These are phyloP conservation scores for Spisula subtruncata DNA, from an alignment of 2,888 invertebrate species.

Conservation along the genomic window DNA sequence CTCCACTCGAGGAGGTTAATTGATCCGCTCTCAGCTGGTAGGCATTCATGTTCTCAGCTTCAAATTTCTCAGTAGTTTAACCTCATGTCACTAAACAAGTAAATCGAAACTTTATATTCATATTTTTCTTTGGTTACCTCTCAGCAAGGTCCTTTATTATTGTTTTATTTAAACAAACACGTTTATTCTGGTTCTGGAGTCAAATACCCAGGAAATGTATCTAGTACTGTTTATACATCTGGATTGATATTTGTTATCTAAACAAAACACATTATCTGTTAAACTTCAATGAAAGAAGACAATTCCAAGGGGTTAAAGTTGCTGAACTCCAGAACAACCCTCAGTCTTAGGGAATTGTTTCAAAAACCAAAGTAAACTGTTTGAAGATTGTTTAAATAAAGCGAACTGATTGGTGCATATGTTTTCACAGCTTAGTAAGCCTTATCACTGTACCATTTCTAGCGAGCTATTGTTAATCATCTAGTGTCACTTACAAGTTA, in stretches of 20 bases:
- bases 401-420: too few relatives aligned
- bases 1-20: constrained; percentile 28
- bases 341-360: too few relatives aligned
- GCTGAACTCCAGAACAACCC: too few relatives aligned
- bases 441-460: too few relatives aligned
- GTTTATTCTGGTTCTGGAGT: background rate
- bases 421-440: too few relatives aligned
- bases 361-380: too few relatives aligned
- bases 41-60: background rate
- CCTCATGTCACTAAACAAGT: constrained; percentile 3
- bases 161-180: background rate
- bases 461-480: too few relatives aligned
- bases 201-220: background rate
- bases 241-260: background rate
- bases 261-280: too few relatives aligned
- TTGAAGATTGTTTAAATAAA: too few relatives aligned
- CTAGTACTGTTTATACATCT: background rate
- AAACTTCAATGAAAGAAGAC: too few relatives aligned
- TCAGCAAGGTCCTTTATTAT: background rate
- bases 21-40: constrained; percentile 21
- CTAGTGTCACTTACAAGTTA: too few relatives aligned
- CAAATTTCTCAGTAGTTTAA: constrained; percentile 11
- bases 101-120: constrained; percentile 2
- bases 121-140: background rate
- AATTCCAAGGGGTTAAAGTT: too few relatives aligned